Percentiles rank a stretch among this genome's conserved stretches.
Evolutionary conservation across 2,113 vertebrate species (phyloP).

Genomic region (human): DNA sequence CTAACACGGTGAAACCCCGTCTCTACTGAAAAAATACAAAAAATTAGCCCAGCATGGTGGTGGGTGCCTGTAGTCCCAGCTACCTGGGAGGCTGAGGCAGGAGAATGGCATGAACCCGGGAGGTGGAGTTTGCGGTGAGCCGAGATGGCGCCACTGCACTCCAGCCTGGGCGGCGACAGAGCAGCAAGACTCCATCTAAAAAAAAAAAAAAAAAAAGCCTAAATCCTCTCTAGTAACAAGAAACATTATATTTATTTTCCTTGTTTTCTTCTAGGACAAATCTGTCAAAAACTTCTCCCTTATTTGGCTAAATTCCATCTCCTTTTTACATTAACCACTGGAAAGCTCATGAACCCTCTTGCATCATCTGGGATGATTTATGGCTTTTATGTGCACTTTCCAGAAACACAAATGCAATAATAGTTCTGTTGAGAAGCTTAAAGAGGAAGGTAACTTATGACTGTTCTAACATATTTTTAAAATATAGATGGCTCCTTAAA

Average conservation of each 20-base stretch:
- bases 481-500: conserved; percentile 50
- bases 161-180: no score
- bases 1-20: no score
- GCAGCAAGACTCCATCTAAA: no score
- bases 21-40: no score
- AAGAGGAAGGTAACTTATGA: conserved; percentile 1
- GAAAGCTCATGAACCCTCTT: neutral
- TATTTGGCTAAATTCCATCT: neutral
- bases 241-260: neutral
- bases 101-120: no score
- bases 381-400: neutral
- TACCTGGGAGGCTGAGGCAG: no score
- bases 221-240: neutral
- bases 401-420: neutral
- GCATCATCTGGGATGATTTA: neutral
- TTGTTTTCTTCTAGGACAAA: neutral
- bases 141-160: no score
- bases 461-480: neutral
- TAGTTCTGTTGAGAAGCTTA: conserved; percentile 8
- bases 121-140: no score
- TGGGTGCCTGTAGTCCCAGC: no score
- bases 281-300: neutral
- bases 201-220: neutral
- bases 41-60: no score
- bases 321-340: neutral